Evolutionary conservation across 2,888 invertebrate species (phyloP), one percentile per base, ranked within the genome.

Genomic region (Yponomeuta sedellus): DNA sequence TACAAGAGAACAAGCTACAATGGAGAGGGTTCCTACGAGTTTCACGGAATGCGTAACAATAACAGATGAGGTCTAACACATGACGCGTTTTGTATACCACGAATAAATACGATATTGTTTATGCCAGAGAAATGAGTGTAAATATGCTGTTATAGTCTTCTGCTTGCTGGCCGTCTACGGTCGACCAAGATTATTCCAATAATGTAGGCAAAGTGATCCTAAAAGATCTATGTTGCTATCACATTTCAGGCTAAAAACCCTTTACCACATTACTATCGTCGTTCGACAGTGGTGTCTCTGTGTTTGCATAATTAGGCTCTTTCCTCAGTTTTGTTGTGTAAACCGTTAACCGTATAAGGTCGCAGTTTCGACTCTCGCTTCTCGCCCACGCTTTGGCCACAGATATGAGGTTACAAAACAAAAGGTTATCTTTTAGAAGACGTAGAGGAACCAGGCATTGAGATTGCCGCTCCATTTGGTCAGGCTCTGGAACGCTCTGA

Each of bases 21-120:
- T 79, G 79, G 77, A 74, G 44, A 16, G 74, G 79, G 76, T 81
- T 79, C 76, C 75, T 79, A 72, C 69, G 76, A 71, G 74, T 75
- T 81, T 78, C 78, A 75, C 70, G 79, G 80, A 79, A 82, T 79
- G 77, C 71, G 72, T 76, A 78, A 83, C 81, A 85, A 86, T 82
- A 81, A 80, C 83, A 79, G 75, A 80, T 75, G 74, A 75, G 74
- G 75, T 75, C 73, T 70, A 72, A 71, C 73, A 72, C 72, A 72
- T 71, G 74, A 75, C 75, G 72, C 72, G 70, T 61, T 61, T 34
- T n/a, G 4, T n/a, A n/a, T n/a, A n/a, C n/a, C n/a, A n/a, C n/a
- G n/a, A n/a, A n/a, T n/a, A n/a, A 34, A 12, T 10, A 58, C 11
- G 10, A 22, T 11, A 59, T 59, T 25, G 22, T 22, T 59, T 10